Evolutionary conservation across 2,797 vertebrate species (phyloP), one percentile per base, ranked within the genome.

Genomic region (Choloepus didactylus): DNA sequence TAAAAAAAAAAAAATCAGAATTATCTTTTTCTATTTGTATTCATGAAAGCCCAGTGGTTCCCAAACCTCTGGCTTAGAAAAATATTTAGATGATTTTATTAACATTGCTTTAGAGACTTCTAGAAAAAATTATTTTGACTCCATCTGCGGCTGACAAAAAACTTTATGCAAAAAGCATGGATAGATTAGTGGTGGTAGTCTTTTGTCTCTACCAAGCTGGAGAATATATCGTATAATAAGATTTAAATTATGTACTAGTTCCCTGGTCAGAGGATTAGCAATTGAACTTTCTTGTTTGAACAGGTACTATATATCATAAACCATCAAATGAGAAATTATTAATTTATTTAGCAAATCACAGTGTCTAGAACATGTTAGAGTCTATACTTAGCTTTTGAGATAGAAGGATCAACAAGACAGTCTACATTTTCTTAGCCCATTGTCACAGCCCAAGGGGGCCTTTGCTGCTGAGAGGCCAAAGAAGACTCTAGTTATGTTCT

Each of bases 1-100:
- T 87, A 3, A 72, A 82, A 76, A 54, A 27, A 67, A 73, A 59
- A 18, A 67, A 72, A 72, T 94, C 44, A 41, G 41, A 93, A 41
- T 44, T 91, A 21, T 16, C 29, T 67, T 79, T 69, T 87, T 56
- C 12, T 7, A 62, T 79, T 89, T 72, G 7, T 93, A 66, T 85
- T 82, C 29, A 85, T 82, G 69, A 70, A 77, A 89, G 66, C 31
- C 59, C 44, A 75, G 29, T 93, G 46, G 14, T 90, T 90, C 82
- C 85, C 19, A 80, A 80, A 59, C 70, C 35, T 84, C 54, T 75
- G 44, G 27, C 12, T 21, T 46, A 44, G 11, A 27, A 75, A 75
- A 46, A 16, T 15, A 75, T 25, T 75, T 49, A 46, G 11, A 49
- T 75, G 72, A 75, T 18, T 49, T 75, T 27, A 49, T 75, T 31